Evolutionary conservation across 2,888 invertebrate genomes (phyloP).

Genomic region (Trichogramma dendrolimi): DNA sequence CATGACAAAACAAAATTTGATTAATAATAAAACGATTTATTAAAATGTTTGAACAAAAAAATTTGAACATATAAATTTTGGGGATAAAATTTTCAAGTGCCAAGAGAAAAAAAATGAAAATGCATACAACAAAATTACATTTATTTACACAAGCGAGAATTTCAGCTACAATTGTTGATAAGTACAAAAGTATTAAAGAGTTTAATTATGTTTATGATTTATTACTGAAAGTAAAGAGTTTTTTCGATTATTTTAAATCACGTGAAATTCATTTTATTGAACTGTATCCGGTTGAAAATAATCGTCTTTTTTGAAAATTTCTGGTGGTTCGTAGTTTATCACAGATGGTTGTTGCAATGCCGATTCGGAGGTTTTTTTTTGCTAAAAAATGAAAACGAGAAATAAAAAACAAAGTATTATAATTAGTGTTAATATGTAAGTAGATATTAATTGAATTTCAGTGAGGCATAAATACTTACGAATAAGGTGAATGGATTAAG

Average conservation of each 20-base stretch:
- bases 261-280: neutral
- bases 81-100: neutral
- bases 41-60: neutral
- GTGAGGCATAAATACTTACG: slow-evolving; percentile 36
- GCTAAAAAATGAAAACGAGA: slow-evolving; percentile 25
- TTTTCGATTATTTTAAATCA: no score
- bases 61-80: neutral
- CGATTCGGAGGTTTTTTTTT: slow-evolving; percentile 44
- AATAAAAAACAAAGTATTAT: neutral
- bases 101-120: neutral
- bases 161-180: neutral
- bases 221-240: no score
- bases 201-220: neutral
- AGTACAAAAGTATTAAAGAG: neutral
- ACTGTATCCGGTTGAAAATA: slow-evolving; percentile 37
- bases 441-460: neutral
- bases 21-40: neutral
- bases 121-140: neutral
- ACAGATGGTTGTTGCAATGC: slow-evolving; percentile 29
- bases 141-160: neutral
- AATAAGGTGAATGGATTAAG: slow-evolving; percentile 50
- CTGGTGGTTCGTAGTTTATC: slow-evolving; percentile 36
- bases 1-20: neutral
- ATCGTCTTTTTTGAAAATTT: slow-evolving; percentile 42
- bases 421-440: neutral